A percentile compares a stretch with the other conserved stretches of the same genome.
These are phyloP conservation scores for Hippocampus comes DNA, from an alignment of 2,113 vertebrate genomes.

Conservation along the genomic window DNA sequence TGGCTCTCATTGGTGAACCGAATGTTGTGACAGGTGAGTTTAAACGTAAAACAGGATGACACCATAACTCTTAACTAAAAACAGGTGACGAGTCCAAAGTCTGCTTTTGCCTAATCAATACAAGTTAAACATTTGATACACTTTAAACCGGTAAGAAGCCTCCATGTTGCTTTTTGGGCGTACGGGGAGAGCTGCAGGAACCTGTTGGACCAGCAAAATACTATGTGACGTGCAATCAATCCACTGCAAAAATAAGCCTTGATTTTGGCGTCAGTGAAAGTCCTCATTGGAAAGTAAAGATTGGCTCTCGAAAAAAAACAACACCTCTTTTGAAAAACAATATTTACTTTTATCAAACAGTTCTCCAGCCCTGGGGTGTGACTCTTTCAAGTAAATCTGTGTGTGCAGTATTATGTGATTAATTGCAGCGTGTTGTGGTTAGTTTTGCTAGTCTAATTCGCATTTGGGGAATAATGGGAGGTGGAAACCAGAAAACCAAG, in stretches of 20 bases:
- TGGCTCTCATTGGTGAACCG: neutral
- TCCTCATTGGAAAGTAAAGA: neutral
- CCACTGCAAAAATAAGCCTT: neutral
- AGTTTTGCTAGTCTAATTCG: neutral
- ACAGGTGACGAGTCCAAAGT: neutral
- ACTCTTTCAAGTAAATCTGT: neutral
- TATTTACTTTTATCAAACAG: neutral
- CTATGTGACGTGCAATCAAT: conserved; percentile 14
- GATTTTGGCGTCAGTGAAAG: no score
- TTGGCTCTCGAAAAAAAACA: neutral
- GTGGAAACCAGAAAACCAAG: neutral
- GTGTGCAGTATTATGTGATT: neutral
- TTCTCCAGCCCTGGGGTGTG: neutral
- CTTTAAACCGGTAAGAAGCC: neutral
- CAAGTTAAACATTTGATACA: neutral
- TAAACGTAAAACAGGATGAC: neutral
- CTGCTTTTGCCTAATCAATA: neutral
- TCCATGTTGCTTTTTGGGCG: conserved; percentile 2
- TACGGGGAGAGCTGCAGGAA: conserved; percentile 37
- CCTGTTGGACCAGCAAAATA: conserved; percentile 39
- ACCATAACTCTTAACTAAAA: neutral
- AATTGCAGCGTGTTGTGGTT: neutral
- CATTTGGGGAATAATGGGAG: neutral
- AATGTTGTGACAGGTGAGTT: neutral
- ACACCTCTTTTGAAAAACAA: neutral